Percentiles rank a stretch among this genome's conserved stretches.
phyloP scores from a whole-genome alignment of 2,113 vertebrate species.

The Dendropsophus ebraccatus region DNA sequence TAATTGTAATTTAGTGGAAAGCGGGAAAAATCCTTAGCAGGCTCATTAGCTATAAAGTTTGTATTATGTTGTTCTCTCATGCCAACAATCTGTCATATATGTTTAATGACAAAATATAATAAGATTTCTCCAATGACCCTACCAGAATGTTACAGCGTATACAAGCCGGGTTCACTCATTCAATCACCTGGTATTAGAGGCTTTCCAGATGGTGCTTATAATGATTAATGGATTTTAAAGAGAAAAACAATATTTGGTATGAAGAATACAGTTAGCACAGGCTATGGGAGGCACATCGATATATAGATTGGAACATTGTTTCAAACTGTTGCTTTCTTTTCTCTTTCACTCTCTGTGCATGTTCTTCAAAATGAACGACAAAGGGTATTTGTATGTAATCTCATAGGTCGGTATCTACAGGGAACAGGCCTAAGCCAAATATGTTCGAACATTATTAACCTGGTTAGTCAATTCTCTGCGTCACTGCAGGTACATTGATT shows the following conservation, averaged over 20 bases:
- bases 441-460: not conserved
- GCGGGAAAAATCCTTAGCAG: not conserved
- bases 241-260: constrained; percentile 2
- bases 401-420: not conserved
- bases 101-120: constrained; percentile 28
- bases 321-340: not conserved
- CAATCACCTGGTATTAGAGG: constrained; percentile 26
- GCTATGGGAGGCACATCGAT: not conserved
- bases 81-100: constrained; percentile 26
- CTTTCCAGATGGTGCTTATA: constrained; percentile 16
- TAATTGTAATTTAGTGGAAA: not conserved
- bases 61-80: not conserved
- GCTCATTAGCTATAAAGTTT: not conserved
- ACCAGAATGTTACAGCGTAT: constrained; percentile 27
- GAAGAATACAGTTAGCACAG: not conserved
- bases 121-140: constrained; percentile 36
- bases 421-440: not conserved
- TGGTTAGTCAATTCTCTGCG: too few species aligned
- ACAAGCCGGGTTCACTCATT: constrained; percentile 15
- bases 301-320: not conserved
- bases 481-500: not conserved
- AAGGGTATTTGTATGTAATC: not conserved
- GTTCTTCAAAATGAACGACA: not conserved
- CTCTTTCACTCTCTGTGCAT: not conserved
- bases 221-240: constrained; percentile 17